These are phyloP conservation scores for Marcusenius ussheri DNA, from an alignment of 2,113 vertebrate genomes.

Conservation along the genomic window DNA sequence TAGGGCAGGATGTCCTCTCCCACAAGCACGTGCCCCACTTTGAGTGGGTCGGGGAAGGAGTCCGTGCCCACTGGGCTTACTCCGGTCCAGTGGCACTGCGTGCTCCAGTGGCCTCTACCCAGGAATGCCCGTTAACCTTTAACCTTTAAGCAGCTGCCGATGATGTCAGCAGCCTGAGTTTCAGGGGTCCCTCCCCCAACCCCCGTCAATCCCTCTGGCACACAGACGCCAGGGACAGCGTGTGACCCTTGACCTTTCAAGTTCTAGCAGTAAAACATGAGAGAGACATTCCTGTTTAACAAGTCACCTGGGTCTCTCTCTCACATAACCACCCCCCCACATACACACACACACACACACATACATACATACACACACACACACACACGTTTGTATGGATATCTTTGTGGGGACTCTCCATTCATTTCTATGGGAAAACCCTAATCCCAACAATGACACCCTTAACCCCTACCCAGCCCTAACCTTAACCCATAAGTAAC, in stretches of 20 bases:
- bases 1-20: background rate
- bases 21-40: background rate
- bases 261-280: background rate
- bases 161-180: slow-evolving; percentile 34
- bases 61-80: background rate
- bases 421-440: background rate
- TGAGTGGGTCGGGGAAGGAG: background rate
- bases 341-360: background rate
- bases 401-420: background rate
- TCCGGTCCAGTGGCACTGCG: background rate
- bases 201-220: background rate
- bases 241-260: background rate
- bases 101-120: slow-evolving; percentile 31
- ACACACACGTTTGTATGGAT: background rate
- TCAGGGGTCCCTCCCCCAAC: background rate
- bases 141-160: slow-evolving; percentile 48
- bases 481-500: background rate
- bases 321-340: background rate
- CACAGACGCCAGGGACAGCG: background rate
- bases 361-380: background rate
- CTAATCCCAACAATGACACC: background rate
- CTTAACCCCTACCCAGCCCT: background rate
- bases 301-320: background rate
- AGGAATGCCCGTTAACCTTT: slow-evolving; percentile 48
- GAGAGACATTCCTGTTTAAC: background rate